Conservation (phyloP, 64 coral and sea anemone species). For the Catalaphyllia jardinei region DNA sequence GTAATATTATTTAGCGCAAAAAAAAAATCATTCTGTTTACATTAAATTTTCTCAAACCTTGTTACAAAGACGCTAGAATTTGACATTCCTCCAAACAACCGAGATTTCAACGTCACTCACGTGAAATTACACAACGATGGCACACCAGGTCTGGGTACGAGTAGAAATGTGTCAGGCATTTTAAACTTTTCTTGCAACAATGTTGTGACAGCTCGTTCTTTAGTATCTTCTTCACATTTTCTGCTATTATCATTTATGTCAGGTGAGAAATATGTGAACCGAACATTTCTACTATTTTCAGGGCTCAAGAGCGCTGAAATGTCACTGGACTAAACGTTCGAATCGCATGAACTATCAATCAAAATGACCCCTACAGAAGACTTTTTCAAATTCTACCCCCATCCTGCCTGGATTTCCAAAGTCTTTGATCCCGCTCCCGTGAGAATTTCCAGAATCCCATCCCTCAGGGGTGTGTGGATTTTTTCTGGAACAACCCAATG, state of each 20-base stretch:
- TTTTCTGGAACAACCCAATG: too few species aligned
- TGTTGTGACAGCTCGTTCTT: conserved; percentile 5
- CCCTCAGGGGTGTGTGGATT: too few species aligned
- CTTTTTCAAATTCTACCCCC: too few species aligned
- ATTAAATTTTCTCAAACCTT: not conserved
- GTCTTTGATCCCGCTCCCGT: too few species aligned
- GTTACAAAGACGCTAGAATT: not conserved
- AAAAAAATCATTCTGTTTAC: not conserved
- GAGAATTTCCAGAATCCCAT: too few species aligned
- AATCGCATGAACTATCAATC: not conserved
- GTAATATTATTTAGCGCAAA: not conserved
- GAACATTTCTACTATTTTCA: not conserved
- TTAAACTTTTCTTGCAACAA: conserved; percentile 12
- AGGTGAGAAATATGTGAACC: conserved; percentile 19
- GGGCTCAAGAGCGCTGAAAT: not conserved
- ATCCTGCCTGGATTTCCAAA: too few species aligned
- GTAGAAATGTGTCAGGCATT: conserved; percentile 38
- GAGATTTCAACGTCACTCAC: not conserved
- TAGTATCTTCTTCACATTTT: conserved; percentile 22
- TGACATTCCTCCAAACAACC: not conserved
- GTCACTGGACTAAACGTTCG: not conserved
- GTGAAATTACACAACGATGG: not conserved
- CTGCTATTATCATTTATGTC: conserved; percentile 39
- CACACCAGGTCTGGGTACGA: conserved; percentile 24
- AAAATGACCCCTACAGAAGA: too few species aligned